Evolutionary conservation across 2,797 vertebrate genomes (phyloP), one percentile per base, ranked within the genome.

Genomic region (Pogonophryne albipinna): DNA sequence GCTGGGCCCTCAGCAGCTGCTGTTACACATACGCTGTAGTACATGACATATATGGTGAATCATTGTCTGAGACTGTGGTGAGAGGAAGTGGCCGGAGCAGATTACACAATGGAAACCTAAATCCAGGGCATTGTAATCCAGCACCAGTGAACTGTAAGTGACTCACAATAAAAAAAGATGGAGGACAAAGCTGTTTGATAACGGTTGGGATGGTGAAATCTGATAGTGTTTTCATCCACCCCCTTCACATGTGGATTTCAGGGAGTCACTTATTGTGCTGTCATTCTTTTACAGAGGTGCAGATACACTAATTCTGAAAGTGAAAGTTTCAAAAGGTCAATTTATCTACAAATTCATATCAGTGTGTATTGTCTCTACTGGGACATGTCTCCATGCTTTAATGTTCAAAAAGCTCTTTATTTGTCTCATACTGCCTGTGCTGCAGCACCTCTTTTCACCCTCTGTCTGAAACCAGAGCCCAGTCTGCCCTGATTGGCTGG

Each of bases 11-110:
- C 13, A 12, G 27, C 66, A 47, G 56, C 63, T 59, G 59, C 16
- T 34, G 41, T 63, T 60, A 44, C 44, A n/a, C 50, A 23, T 16
- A 62, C 42, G 64, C 61, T 19, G 27, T 67, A 55, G 77, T 71
- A 82, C 85, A 66, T 74, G 73, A 71, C 52, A 61, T 67, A 64
- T 46, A 71, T n/a, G 57, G 72, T 92, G 87, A 93, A 85, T 92
- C 91, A 93, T 66, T 74, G 90, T 89, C 87, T 91, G 80, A 73
- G 82, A 85, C 67, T 80, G 70, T 71, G 76, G 67, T 81, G 69
- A 34, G 69, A 84, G 86, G 85, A 89, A 90, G 81, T 76, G 46
- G 79, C 71, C 59, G 44, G 66, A 47, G 64, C 67, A 67, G 66
- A 76, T 83, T 79, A 85, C 81, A 89, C 85, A 86, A 85, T 85